Evolutionary conservation across 2,888 invertebrate genomes (phyloP), one percentile per base, ranked within the genome.

Genomic region (Hirtodrosophila duncani): DNA sequence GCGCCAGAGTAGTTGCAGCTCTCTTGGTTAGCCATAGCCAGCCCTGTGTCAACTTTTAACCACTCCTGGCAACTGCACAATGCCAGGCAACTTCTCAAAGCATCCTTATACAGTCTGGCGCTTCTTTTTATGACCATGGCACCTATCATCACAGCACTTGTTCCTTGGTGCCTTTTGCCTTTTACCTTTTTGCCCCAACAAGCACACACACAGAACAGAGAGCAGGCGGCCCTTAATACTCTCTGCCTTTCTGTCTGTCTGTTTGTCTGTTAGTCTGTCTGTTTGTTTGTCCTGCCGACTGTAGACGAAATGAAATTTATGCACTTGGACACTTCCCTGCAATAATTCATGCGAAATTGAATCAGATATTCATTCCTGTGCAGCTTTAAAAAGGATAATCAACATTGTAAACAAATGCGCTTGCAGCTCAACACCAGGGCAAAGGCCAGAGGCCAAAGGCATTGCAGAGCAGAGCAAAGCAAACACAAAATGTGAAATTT

Each of bases 321-420:
- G 66, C 81, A 77, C 77, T 79, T 67, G 77, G 79, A 81, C 81
- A 67, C 80, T 81, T 67, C 62, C 57, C 56, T 62, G 70, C 60
- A 72, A 81, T 79, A 77, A 79, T 81, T 79, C 79, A 79, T 80
- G 70, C 66, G 61, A 80, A 80, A 79, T 80, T 72, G 80, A 81
- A 81, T 81, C 82, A 77, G 79, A 81, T 79, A 79, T 75, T 78
- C 62, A 75, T 67, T 60, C 56, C 65, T 59, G 48, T 67, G 68
- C 72, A 80, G 72, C 70, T 74, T 74, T 67, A 68, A 82, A 66
- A 64, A 56, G 67, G 72, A 81, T 81, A 79, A 79, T 79, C 80
- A 79, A 81, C 70, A 63, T 61, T 62, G 68, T 68, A 80, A 74
- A 63, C 67, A 68, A 67, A 43, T 43, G 56, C 55, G 30, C n/a